Base-by-base conservation (phyloP, 2,113 vertebrate species). In the Raja brachyura region DNA sequence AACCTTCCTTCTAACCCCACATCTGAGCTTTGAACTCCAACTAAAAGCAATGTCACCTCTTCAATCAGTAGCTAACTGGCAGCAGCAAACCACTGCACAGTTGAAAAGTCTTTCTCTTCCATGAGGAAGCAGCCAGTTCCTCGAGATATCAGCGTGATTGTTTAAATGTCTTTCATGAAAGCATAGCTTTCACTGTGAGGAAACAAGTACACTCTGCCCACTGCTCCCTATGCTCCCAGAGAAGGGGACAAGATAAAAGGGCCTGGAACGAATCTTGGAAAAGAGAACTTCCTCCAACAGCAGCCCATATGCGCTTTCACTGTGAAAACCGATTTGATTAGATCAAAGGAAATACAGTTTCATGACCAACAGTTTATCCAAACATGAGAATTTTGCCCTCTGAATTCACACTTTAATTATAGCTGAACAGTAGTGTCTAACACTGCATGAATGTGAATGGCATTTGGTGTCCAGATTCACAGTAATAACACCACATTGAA, bases 101-200 rank as follows among this genome's bases (percentile, higher is more conserved):
- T 28, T 31, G 63, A 68, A 63, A 16, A 6, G 63, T 31, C 28
- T 63, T 25, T 61, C 83, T 63, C 33, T 74, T 73, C 68, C 73
- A 54, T 73, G 39, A 92, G 90, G 90, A 92, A 92, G 90, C 90
- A 92, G 90, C 66, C 22, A 73, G 68, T 73, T 92, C 90, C 90
- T 92, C 8, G 33, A 92, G 90, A 92, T 92, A 92, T 48, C 31
- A 73, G 13, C 54, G 90, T 92, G 73, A 92, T 92, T 92, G 90
- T 92, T 68, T 73, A 20, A 70, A 68, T 25, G 90, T 28, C 90
- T 92, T 54, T 92, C 66, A 92, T 92, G 66, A 92, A 92, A 92
- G 59, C 90, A 92, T 48, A 48, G 66, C 90, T 92, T 92, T 92
- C 68, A 74, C 90, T 92, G 68, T 73, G 68, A 92, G 90, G 90